These are phyloP conservation scores for Toxotes jaculatrix DNA, from an alignment of 2,113 vertebrate species.

Conservation along the genomic window DNA sequence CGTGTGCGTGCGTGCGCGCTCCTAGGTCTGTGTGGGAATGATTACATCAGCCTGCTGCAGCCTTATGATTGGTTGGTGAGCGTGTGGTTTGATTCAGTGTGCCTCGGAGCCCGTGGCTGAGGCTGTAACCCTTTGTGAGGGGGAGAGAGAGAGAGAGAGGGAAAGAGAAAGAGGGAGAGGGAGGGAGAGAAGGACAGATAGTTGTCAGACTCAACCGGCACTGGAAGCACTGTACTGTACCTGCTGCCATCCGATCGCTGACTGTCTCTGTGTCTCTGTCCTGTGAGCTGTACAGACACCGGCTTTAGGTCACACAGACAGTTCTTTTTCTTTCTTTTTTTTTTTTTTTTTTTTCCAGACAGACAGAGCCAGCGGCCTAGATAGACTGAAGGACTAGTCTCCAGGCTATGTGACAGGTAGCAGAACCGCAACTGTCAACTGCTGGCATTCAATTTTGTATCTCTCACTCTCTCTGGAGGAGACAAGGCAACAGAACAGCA, in stretches of 20 bases:
- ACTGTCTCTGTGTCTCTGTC: conserved; percentile 51
- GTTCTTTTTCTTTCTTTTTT: conserved; percentile 1
- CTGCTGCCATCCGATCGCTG: conserved; percentile 66
- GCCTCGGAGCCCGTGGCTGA: conserved; percentile 80
- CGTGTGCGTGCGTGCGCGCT: conserved; percentile 33
- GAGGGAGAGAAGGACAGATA: conserved; percentile 70
- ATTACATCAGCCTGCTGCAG: conserved; percentile 83
- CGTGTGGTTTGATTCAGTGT: conserved; percentile 84
- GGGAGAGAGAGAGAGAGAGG: conserved; percentile 61
- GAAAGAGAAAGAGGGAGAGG: conserved; percentile 38
- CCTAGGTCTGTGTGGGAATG: conserved; percentile 81
- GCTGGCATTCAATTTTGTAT: conserved; percentile 47
- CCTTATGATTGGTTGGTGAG: conserved; percentile 80
- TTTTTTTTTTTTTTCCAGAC: no score
- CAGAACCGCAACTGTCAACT: conserved; percentile 66
- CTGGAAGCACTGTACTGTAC: conserved; percentile 72
- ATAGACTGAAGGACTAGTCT: conserved; percentile 61
- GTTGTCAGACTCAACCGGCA: conserved; percentile 79
- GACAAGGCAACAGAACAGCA: conserved; percentile 38
- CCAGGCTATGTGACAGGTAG: conserved; percentile 69
- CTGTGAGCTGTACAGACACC: conserved; percentile 46
- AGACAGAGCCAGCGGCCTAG: conserved; percentile 31
- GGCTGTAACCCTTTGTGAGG: conserved; percentile 82
- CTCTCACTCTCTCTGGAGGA: conserved; percentile 58
- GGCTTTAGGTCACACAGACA: conserved; percentile 54